Conservation (phyloP, 1,140 invertebrate species). For the Brachionus sp. region DNA sequence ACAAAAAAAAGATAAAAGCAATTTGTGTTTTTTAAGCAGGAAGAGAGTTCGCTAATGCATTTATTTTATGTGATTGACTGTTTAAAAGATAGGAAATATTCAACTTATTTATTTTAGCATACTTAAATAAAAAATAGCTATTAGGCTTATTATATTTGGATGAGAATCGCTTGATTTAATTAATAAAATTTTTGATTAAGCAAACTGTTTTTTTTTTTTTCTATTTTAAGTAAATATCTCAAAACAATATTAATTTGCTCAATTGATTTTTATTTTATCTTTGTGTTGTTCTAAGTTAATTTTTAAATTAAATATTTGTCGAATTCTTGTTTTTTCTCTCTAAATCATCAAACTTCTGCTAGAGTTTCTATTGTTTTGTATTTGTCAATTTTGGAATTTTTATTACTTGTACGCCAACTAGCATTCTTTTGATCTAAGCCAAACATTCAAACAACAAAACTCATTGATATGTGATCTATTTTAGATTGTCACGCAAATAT, state of each 20-base stretch:
- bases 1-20: background rate
- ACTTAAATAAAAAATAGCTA: background rate
- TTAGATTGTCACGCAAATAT: constrained; percentile 6
- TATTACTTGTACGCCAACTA: constrained; percentile 29
- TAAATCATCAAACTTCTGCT: constrained; percentile 20
- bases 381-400: constrained; percentile 23
- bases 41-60: background rate
- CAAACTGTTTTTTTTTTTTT: background rate
- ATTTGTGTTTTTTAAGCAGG: background rate
- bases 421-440: constrained; percentile 15
- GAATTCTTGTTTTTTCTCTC: background rate
- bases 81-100: background rate
- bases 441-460: background rate
- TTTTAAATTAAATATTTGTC: background rate
- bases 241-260: constrained; percentile 31
- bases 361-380: background rate
- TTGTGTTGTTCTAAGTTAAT: constrained; percentile 17
- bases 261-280: constrained; percentile 23
- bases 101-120: background rate
- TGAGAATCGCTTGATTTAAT: constrained; percentile 1
- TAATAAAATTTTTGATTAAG: background rate
- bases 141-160: background rate
- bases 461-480: constrained; percentile 7
- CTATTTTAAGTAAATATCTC: constrained; percentile 2
- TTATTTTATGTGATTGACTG: background rate